phyloP scores from a whole-genome alignment of 2,797 vertebrate genomes.

The Dipus sagitta region DNA sequence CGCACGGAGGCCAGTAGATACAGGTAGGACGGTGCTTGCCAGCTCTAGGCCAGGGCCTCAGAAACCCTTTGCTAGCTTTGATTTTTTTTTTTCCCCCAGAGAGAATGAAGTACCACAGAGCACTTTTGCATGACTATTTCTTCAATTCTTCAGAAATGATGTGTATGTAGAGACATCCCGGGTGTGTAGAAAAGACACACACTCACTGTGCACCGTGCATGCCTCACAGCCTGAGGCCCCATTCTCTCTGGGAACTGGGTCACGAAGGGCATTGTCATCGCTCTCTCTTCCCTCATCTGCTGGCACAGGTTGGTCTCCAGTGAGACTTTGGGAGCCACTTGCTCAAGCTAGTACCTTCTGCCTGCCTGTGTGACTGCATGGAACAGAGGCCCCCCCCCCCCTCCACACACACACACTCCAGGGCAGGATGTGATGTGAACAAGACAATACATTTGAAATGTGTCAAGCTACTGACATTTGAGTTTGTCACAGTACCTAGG shows the following conservation, averaged over 20 bases:
- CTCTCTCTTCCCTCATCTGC: neutral
- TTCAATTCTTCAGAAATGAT: neutral
- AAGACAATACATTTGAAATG: neutral
- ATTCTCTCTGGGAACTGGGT: neutral
- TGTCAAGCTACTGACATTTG: neutral
- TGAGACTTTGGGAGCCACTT: neutral
- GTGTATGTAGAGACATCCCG: neutral
- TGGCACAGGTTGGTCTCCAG: neutral
- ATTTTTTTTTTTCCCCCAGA: neutral
- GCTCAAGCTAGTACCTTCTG: neutral
- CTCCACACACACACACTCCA: too few species aligned
- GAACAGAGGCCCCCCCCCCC: neutral
- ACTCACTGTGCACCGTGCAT: rapidly evolving
- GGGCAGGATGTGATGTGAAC: neutral
- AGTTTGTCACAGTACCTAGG: neutral
- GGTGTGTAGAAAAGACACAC: neutral
- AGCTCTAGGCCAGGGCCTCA: neutral
- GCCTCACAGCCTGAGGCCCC: neutral
- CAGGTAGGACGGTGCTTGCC: neutral
- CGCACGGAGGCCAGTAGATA: too few species aligned
- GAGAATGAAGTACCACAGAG: neutral
- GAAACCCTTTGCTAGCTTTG: neutral
- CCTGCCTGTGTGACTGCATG: neutral
- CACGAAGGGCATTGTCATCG: neutral
- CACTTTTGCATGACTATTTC: neutral